A percentile compares a stretch with the other conserved stretches of the same genome.
phyloP scores from a whole-genome alignment of 1,140 invertebrate genomes.

The Macrosteles quadrilineatus region DNA sequence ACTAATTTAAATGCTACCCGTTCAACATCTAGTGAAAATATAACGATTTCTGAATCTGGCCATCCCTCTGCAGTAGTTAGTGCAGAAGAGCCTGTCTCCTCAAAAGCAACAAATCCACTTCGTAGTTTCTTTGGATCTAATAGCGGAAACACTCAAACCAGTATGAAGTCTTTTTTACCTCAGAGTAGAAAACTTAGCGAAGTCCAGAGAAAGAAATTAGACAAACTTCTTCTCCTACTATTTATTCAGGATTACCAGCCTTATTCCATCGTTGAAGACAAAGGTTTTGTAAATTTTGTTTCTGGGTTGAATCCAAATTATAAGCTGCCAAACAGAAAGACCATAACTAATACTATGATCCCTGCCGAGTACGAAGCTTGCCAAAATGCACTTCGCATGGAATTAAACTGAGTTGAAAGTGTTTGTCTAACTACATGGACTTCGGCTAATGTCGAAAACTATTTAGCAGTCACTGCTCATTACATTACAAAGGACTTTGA shows the following conservation, averaged over 20 bases:
- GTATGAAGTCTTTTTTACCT: too few relatives aligned
- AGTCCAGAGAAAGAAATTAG: neutral
- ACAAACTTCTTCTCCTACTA: neutral
- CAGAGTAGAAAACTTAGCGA: neutral
- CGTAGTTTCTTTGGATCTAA: too few relatives aligned
- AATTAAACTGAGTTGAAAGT: neutral
- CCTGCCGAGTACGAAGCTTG: conserved; percentile 36
- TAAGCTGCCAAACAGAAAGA: conserved; percentile 33
- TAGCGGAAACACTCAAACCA: too few relatives aligned
- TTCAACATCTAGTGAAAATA: too few relatives aligned
- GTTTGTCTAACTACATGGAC: conserved; percentile 40
- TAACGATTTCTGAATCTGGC: too few relatives aligned
- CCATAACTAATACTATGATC: conserved; percentile 33
- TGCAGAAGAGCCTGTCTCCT: too few relatives aligned
- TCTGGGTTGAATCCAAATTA: conserved; percentile 22
- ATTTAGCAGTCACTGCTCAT: conserved; percentile 39
- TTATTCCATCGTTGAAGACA: conserved; percentile 34
- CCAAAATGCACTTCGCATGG: neutral
- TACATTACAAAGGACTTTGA: conserved; percentile 38
- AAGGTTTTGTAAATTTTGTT: conserved; percentile 35
- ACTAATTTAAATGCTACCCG: too few relatives aligned
- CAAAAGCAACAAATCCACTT: too few relatives aligned
- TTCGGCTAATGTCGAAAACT: conserved; percentile 36
- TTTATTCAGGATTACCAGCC: conserved; percentile 19
- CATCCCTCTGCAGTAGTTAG: too few relatives aligned